Percentiles rank a stretch among this genome's conserved stretches.
Evolutionary conservation across 1,140 invertebrate genomes (phyloP).

Genomic region (Drosophila virilis): DNA sequence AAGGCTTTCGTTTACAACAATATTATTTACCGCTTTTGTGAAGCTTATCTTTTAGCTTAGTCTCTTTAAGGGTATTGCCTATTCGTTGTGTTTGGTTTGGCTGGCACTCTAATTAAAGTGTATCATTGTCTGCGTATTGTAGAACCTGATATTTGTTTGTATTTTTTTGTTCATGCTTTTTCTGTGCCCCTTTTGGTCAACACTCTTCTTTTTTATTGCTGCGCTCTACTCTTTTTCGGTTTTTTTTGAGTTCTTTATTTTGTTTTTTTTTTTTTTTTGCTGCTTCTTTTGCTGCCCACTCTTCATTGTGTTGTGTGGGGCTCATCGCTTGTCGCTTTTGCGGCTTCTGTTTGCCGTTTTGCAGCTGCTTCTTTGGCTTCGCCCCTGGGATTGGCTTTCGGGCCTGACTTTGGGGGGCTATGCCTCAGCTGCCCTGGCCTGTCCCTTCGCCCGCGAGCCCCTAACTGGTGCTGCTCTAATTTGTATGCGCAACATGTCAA

Average conservation of each 20-base stretch:
- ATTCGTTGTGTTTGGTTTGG: neutral
- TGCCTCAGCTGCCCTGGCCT: neutral
- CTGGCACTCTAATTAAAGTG: constrained; percentile 39
- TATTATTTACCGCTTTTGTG: too few species aligned
- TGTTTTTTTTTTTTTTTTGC: neutral
- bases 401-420: constrained; percentile 15
- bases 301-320: constrained; percentile 19
- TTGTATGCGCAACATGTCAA: constrained; percentile 84
- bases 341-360: constrained; percentile 52
- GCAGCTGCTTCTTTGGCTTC: constrained; percentile 54
- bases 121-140: constrained; percentile 31
- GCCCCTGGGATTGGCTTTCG: constrained; percentile 26
- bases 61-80: neutral
- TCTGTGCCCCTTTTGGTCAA: constrained; percentile 36
- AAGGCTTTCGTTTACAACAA: too few species aligned
- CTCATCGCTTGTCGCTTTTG: constrained; percentile 56
- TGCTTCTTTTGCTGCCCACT: constrained; percentile 11
- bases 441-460: too few species aligned
- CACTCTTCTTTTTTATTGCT: constrained; percentile 38
- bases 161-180: constrained; percentile 10
- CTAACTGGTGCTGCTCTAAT: constrained; percentile 57
- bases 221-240: constrained; percentile 5
- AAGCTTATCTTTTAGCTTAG: too few species aligned
- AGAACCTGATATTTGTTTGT: constrained; percentile 19
- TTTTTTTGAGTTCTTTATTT: constrained; percentile 14